Percentiles rank a stretch among this genome's conserved stretches.
Conservation (phyloP, 2,797 vertebrate species). For the Danio kyathit region DNA sequence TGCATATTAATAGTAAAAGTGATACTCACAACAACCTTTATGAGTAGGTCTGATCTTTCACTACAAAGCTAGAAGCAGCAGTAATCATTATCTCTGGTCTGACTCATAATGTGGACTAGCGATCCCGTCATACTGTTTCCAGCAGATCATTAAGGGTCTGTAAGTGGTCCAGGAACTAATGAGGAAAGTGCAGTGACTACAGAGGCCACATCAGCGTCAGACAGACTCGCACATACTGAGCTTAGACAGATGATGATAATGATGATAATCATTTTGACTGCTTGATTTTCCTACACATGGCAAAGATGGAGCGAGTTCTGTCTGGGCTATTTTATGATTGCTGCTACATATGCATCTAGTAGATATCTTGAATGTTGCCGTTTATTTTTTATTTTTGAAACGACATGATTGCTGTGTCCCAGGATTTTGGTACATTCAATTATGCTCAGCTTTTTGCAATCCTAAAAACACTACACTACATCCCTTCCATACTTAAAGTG, state of each 20-base stretch:
- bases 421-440: neutral
- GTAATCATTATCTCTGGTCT: constrained; percentile 13
- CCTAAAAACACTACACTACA: neutral
- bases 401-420: neutral
- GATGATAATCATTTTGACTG: neutral
- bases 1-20: neutral
- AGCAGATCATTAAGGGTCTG: constrained; percentile 45
- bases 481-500: neutral
- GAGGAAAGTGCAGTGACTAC: constrained; percentile 32
- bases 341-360: neutral
- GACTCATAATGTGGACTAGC: constrained; percentile 29
- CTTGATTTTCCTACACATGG: neutral
- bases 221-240: constrained; percentile 20
- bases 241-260: constrained; percentile 8
- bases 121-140: constrained; percentile 30
- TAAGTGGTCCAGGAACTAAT: constrained; percentile 42
- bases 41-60: constrained; percentile 4
- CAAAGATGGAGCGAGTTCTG: neutral
- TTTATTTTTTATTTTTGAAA: neutral
- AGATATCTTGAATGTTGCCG: neutral
- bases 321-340: neutral
- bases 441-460: neutral
- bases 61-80: neutral
- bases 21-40: neutral
- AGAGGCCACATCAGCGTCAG: constrained; percentile 18